These are phyloP conservation scores for Lutraria lutraria DNA, from an alignment of 2,888 invertebrate genomes.

Conservation along the genomic window DNA sequence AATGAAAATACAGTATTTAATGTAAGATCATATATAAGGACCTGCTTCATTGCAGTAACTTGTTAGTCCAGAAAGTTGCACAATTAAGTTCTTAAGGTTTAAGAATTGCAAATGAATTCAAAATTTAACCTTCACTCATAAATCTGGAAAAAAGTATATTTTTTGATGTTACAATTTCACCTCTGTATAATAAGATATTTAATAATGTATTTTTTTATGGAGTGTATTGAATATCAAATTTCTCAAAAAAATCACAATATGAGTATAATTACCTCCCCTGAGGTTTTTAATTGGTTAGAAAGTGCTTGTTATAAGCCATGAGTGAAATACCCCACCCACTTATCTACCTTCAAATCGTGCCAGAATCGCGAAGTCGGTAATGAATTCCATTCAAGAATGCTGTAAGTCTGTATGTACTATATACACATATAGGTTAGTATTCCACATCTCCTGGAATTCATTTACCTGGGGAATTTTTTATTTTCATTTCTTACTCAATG, in stretches of 20 bases:
- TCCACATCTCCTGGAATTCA: neutral
- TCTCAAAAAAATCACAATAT: neutral
- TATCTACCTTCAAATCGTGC: neutral
- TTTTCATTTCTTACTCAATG: constrained; percentile 19
- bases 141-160: too few relatives aligned
- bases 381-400: neutral
- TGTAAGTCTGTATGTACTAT: neutral
- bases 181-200: too few relatives aligned
- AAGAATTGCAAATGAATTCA: too few relatives aligned
- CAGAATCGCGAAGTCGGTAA: neutral
- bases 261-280: neutral
- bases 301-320: neutral
- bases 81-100: too few relatives aligned
- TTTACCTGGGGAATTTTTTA: constrained; percentile 1
- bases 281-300: neutral
- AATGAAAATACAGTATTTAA: too few relatives aligned
- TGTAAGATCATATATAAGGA: too few relatives aligned
- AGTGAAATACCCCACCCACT: constrained; percentile 8
- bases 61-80: too few relatives aligned
- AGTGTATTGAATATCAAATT: too few relatives aligned
- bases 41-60: too few relatives aligned
- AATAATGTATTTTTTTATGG: too few relatives aligned
- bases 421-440: neutral
- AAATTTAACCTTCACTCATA: too few relatives aligned
- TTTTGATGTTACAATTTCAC: too few relatives aligned